phyloP scores from a whole-genome alignment of 2,113 vertebrate genomes.

The Prolemur simus region DNA sequence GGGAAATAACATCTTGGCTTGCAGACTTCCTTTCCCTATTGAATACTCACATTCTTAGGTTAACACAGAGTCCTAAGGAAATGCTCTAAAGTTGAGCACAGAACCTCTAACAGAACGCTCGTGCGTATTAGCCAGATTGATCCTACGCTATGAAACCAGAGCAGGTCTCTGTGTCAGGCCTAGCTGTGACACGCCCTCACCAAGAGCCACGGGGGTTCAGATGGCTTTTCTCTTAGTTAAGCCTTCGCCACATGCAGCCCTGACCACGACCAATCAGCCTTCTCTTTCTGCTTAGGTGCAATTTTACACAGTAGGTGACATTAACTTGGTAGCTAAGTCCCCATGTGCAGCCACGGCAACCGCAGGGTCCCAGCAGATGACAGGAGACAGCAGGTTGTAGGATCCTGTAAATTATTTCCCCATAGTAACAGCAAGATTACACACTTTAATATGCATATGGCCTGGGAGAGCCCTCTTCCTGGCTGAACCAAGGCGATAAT shows the following conservation, averaged over 20 bases:
- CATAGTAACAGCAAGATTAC: conserved; percentile 63
- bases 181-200: background rate
- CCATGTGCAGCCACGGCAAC: conserved; percentile 47
- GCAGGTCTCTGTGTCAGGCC: background rate
- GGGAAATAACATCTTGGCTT: background rate
- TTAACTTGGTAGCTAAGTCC: conserved; percentile 63
- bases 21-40: background rate
- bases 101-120: background rate
- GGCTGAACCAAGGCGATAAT: conserved; percentile 48
- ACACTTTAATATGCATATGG: conserved; percentile 69
- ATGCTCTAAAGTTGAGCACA: background rate
- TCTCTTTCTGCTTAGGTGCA: conserved; percentile 60
- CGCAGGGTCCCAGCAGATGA: conserved; percentile 62
- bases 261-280: conserved; percentile 53
- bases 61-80: background rate
- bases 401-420: conserved; percentile 72
- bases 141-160: background rate
- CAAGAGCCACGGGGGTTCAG: background rate
- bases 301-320: conserved; percentile 72
- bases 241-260: conserved; percentile 54
- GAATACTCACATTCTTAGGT: background rate
- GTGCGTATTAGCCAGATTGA: background rate
- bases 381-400: conserved; percentile 63
- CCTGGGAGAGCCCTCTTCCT: conserved; percentile 45
- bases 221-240: conserved; percentile 70